phyloP scores from a whole-genome alignment of 2,797 vertebrate genomes.

The Sylvia borin region DNA sequence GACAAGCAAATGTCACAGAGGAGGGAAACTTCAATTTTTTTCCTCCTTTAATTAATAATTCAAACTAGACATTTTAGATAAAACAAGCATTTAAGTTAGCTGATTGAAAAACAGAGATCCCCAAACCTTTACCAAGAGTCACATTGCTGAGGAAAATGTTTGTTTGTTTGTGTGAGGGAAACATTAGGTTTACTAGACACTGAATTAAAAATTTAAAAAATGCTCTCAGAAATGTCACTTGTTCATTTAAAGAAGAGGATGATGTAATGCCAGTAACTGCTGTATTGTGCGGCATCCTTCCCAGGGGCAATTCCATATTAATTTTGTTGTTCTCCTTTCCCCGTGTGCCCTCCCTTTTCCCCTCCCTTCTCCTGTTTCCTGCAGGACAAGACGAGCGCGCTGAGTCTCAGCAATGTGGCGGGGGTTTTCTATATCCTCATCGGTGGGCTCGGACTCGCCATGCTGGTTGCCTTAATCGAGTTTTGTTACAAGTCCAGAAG shows the following conservation, averaged over 20 bases:
- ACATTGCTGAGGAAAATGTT: constrained; percentile 33
- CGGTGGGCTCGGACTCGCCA: constrained; percentile 96
- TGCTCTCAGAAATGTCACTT: constrained; percentile 34
- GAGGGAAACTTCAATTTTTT: neutral
- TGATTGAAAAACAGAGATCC: constrained; percentile 12
- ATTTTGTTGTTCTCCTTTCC: constrained; percentile 75
- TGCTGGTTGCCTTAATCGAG: constrained; percentile 99
- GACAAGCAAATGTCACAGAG: constrained; percentile 59
- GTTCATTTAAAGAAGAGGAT: constrained; percentile 59
- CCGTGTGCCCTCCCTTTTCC: constrained; percentile 33
- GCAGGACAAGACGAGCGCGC: constrained; percentile 97
- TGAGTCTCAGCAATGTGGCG: constrained; percentile 98
- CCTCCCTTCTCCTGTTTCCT: constrained; percentile 58
- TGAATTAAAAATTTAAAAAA: constrained; percentile 28
- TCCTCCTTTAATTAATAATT: constrained; percentile 66
- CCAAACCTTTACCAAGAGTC: constrained; percentile 54
- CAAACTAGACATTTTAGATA: constrained; percentile 38
- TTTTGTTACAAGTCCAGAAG: constrained; percentile 99
- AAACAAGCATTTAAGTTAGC: constrained; percentile 25
- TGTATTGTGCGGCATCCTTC: neutral
- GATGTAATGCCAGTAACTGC: constrained; percentile 44
- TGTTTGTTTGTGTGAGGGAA: constrained; percentile 38
- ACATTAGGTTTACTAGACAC: constrained; percentile 26
- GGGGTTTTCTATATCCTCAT: constrained; percentile 99
- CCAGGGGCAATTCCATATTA: neutral